Conservation (phyloP, 2,797 vertebrate genomes). For the Glossophaga mutica region DNA sequence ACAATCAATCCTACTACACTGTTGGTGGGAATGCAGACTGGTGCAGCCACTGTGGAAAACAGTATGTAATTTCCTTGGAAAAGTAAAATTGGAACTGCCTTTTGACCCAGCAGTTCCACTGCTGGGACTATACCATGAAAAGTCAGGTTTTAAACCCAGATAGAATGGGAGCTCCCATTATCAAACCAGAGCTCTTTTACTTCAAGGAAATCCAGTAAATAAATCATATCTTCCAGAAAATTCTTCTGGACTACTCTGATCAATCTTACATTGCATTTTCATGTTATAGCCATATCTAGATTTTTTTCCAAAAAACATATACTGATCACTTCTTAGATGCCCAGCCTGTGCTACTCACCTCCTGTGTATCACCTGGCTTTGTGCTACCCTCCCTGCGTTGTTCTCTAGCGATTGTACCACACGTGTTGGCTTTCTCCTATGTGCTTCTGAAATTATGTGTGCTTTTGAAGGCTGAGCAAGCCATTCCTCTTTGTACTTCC, state of each 20-base stretch:
- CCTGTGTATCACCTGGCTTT: not conserved
- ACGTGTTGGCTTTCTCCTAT: not conserved
- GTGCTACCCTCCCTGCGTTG: not conserved
- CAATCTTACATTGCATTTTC: not conserved
- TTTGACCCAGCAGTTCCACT: too few relatives aligned
- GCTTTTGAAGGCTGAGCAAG: not conserved
- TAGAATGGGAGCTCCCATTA: not conserved
- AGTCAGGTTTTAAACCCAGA: not conserved
- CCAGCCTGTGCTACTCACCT: not conserved
- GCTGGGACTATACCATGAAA: too few relatives aligned
- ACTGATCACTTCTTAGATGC: not conserved
- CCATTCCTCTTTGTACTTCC: not conserved
- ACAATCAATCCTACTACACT: too few relatives aligned
- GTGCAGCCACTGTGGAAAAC: too few relatives aligned
- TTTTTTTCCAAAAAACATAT: too few relatives aligned
- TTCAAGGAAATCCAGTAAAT: not conserved
- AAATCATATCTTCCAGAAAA: not conserved
- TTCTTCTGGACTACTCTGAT: not conserved
- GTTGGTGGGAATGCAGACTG: too few relatives aligned
- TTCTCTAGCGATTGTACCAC: not conserved
- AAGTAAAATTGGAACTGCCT: too few relatives aligned
- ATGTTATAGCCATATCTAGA: rapidly evolving
- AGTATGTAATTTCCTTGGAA: too few relatives aligned
- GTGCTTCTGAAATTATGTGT: not conserved
- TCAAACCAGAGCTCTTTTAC: not conserved